phyloP scores from a whole-genome alignment of 2,797 vertebrate species.

The Rhinogobio ventralis region DNA sequence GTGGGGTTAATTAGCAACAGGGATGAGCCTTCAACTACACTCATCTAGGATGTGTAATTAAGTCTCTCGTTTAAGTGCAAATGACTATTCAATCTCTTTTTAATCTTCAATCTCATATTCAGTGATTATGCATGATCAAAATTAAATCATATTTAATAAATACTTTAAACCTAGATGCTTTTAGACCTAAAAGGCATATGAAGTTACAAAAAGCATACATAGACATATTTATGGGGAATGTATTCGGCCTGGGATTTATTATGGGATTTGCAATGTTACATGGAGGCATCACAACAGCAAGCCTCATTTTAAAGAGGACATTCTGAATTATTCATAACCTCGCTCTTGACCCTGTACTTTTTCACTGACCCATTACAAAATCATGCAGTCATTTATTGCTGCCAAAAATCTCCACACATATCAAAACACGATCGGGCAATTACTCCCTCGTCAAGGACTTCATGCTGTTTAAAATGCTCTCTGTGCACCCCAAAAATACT shows the following conservation, averaged over 20 bases:
- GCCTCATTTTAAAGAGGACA: constrained; percentile 8
- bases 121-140: constrained; percentile 12
- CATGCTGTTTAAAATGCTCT: constrained; percentile 52
- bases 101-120: constrained; percentile 1
- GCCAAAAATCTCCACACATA: constrained; percentile 46
- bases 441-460: constrained; percentile 48
- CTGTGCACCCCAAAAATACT: constrained; percentile 13
- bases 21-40: constrained; percentile 71
- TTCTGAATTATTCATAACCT: constrained; percentile 49
- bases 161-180: not conserved
- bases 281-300: not conserved
- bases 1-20: constrained; percentile 82
- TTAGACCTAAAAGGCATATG: not conserved
- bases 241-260: not conserved
- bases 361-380: constrained; percentile 50
- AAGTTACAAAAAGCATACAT: not conserved
- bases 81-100: constrained; percentile 53
- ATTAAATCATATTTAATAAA: not conserved
- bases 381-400: constrained; percentile 39
- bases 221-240: not conserved
- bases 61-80: constrained; percentile 55
- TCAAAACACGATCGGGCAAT: constrained; percentile 52
- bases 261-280: not conserved
- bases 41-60: constrained; percentile 65
- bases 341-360: constrained; percentile 17